Base-by-base conservation (phyloP, 1,140 invertebrate genomes). In the Camponotus vicinus region DNA sequence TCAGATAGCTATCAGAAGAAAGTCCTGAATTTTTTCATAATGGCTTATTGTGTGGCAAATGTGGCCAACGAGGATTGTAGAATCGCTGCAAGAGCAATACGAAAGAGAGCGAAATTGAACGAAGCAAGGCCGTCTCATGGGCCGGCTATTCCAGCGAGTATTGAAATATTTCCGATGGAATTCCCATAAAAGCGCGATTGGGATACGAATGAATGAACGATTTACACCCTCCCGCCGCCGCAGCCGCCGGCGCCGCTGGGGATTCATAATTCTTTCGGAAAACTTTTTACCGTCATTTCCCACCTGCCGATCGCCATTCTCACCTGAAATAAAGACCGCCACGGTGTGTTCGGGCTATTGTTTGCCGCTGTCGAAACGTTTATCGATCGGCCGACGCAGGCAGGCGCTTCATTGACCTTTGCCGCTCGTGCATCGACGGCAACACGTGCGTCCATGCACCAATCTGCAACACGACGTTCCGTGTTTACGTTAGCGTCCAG, bases 161-260 rank as follows among this genome's bases (percentile, higher is more conserved):
- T 91, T 89, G 90, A 91, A 92, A 90, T 92, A 92, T 91, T 91
- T 88, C 64, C 88, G 57, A 90, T 91, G 86, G 89, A 91, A 92
- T 92, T 88, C 89, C 86, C 82, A 88, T 90, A 90, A 91, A 52
- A 91, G 84, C 67, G 90, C 71, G 73, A 77, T 76, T 57, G 32
- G 82, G 55, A 86, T 77, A 61, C 78, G 84, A 89, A 80, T 61
- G 86, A 90, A 90, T 71, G 88, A 88, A 90, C 86, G 83, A 67
- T 88, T 88, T 75, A 67, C 77, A 34, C 73, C 69, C 71, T 42
- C 66, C 21, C 69, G 67, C 52, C 7, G 49, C 5, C 34, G 67
- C 52, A 4, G 49, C 5, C 34, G 7, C 64, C 69, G 7, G 13
- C 13, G 55, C 67, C 89, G 61, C 70, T 13, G 77, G 79, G 89